A percentile compares a stretch with the other conserved stretches of the same genome.
These are phyloP conservation scores for Periophthalmodon schlosseri DNA, from an alignment of 2,113 vertebrate genomes.

Conservation along the genomic window DNA sequence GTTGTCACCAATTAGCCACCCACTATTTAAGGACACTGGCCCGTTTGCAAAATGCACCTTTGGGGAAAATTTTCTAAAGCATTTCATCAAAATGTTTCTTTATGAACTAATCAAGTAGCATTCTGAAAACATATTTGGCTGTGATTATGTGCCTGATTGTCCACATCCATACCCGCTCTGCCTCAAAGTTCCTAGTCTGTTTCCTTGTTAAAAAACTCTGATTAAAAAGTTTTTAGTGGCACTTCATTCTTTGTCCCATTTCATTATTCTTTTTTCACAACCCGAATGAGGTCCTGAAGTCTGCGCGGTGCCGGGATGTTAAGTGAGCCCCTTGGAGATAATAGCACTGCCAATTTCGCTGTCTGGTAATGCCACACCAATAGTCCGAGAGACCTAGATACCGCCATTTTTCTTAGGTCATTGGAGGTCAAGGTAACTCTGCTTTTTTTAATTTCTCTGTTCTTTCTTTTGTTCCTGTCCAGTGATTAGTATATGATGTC, in stretches of 20 bases:
- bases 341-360: slow-evolving; percentile 29
- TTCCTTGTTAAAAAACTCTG: slow-evolving; percentile 2
- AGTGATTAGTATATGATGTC: slow-evolving; percentile 64
- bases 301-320: slow-evolving; percentile 19
- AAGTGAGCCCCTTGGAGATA: slow-evolving; percentile 23
- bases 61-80: neutral
- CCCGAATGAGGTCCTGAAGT: slow-evolving; percentile 19
- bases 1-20: neutral
- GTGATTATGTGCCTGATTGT: neutral
- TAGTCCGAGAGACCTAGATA: slow-evolving; percentile 38
- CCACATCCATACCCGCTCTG: neutral
- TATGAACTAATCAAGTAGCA: neutral
- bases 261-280: neutral
- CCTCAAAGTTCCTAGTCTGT: neutral
- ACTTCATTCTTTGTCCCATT: slow-evolving; percentile 15
- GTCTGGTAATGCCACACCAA: slow-evolving; percentile 31
- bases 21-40: slow-evolving; percentile 1
- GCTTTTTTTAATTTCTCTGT: slow-evolving; percentile 26
- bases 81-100: neutral
- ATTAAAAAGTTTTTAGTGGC: slow-evolving; percentile 6
- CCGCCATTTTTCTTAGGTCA: slow-evolving; percentile 35
- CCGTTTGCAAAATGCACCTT: neutral
- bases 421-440: slow-evolving; percentile 45
- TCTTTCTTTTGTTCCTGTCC: slow-evolving; percentile 43
- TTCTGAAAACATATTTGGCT: neutral